Evolutionary conservation across 1,140 invertebrate genomes (phyloP).

Genomic region (Papilio dardanus): DNA sequence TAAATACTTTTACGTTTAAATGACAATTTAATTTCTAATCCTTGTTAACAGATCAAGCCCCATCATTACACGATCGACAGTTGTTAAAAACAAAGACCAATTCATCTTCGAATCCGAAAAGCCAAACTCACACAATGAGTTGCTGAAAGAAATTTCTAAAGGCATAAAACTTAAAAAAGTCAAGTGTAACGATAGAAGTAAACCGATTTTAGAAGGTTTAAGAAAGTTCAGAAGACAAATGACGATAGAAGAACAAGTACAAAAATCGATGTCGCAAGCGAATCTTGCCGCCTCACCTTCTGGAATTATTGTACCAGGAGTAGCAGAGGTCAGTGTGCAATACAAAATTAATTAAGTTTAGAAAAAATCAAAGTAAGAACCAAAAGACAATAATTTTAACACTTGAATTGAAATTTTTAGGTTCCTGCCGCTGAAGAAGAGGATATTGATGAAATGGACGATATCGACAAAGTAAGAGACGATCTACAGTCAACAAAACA

Average conservation of each 20-base stretch:
- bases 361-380: background rate
- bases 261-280: slow-evolving; percentile 89
- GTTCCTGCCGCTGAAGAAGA: slow-evolving; percentile 80
- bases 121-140: slow-evolving; percentile 90
- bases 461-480: slow-evolving; percentile 94
- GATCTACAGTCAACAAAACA: slow-evolving; percentile 96
- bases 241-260: slow-evolving; percentile 94
- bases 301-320: slow-evolving; percentile 65
- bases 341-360: background rate
- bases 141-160: slow-evolving; percentile 91
- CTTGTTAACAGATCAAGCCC: slow-evolving; percentile 81
- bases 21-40: background rate
- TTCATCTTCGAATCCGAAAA: slow-evolving; percentile 96
- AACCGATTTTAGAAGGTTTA: slow-evolving; percentile 91
- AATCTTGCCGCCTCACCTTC: slow-evolving; percentile 80
- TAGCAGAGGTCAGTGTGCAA: slow-evolving; percentile 40
- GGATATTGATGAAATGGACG: slow-evolving; percentile 92
- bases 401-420: slow-evolving; percentile 45
- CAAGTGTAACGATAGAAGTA: slow-evolving; percentile 93
- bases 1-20: too few relatives aligned
- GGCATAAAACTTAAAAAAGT: slow-evolving; percentile 90
- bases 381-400: background rate
- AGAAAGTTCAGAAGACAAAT: slow-evolving; percentile 93
- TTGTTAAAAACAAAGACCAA: slow-evolving; percentile 88
- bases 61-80: slow-evolving; percentile 83